These are phyloP conservation scores for Tetranychus urticae DNA, from an alignment of 1,140 invertebrate species.

Conservation along the genomic window DNA sequence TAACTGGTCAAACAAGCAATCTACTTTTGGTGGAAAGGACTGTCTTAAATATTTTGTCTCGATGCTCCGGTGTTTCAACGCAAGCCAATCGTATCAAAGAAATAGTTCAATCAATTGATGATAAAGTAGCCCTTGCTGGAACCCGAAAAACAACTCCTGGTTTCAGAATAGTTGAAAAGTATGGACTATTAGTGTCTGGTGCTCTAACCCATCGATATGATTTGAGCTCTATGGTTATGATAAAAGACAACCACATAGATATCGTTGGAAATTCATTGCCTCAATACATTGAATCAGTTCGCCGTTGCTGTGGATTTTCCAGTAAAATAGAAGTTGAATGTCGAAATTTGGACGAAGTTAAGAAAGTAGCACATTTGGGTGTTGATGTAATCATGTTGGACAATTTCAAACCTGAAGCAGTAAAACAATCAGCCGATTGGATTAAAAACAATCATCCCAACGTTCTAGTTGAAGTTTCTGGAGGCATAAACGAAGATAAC, in stretches of 20 bases:
- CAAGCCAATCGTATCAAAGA: conserved; percentile 11
- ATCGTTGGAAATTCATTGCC: conserved; percentile 20
- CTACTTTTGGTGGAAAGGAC: conserved; percentile 24
- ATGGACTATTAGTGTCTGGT: conserved; percentile 24
- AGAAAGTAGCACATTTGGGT: conserved; percentile 20
- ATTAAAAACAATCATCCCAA: conserved; percentile 20
- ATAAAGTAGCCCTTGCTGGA: conserved; percentile 22
- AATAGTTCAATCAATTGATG: conserved; percentile 13
- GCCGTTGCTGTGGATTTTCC: conserved; percentile 18
- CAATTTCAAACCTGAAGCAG: conserved; percentile 20
- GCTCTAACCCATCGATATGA: conserved; percentile 23
- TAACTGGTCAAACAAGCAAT: conserved; percentile 20
- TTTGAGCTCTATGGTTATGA: conserved; percentile 26
- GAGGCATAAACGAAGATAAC: conserved; percentile 21
- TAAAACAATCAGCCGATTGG: conserved; percentile 14
- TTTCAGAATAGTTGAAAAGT: conserved; percentile 27
- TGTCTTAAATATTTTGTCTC: conserved; percentile 21
- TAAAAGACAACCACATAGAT: conserved; percentile 28
- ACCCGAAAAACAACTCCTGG: conserved; percentile 27
- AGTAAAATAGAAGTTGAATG: conserved; percentile 27
- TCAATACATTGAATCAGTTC: neutral
- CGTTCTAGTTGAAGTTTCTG: conserved; percentile 23
- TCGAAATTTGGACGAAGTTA: conserved; percentile 20
- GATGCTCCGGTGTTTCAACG: conserved; percentile 25
- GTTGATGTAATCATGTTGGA: conserved; percentile 26